Evolutionary conservation across 2,113 vertebrate species (phyloP).

Genomic region (Uria lomvia): DNA sequence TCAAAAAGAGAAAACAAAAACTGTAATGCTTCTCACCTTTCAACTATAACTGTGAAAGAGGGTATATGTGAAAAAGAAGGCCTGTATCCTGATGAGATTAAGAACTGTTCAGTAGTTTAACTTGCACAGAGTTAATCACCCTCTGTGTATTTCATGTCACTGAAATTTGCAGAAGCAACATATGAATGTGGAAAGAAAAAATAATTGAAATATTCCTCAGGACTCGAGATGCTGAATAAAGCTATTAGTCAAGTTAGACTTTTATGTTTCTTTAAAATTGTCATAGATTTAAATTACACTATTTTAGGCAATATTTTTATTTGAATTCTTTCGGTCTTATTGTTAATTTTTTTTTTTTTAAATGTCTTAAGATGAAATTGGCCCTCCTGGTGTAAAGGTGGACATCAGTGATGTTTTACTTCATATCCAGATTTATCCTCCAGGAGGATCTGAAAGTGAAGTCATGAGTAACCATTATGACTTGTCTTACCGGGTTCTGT

Average conservation of each 20-base stretch:
- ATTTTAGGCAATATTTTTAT: background rate
- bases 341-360: background rate
- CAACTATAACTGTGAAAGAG: background rate
- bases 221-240: background rate
- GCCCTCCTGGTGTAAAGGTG: conserved; percentile 48
- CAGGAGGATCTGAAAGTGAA: background rate
- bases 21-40: background rate
- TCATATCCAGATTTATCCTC: conserved; percentile 22
- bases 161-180: background rate
- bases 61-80: background rate
- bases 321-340: background rate
- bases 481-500: conserved; percentile 49
- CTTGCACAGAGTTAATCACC: background rate
- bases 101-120: background rate
- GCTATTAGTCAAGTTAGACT: background rate
- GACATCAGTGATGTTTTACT: conserved; percentile 22
- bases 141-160: background rate
- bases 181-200: background rate
- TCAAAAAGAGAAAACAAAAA: background rate
- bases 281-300: background rate
- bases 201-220: background rate
- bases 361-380: conserved; percentile 43
- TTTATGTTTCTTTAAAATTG: background rate
- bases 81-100: background rate
- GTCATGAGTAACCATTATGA: background rate